Evolutionary conservation across 2,113 vertebrate genomes (phyloP).

Genomic region (Peromyscus californicus): DNA sequence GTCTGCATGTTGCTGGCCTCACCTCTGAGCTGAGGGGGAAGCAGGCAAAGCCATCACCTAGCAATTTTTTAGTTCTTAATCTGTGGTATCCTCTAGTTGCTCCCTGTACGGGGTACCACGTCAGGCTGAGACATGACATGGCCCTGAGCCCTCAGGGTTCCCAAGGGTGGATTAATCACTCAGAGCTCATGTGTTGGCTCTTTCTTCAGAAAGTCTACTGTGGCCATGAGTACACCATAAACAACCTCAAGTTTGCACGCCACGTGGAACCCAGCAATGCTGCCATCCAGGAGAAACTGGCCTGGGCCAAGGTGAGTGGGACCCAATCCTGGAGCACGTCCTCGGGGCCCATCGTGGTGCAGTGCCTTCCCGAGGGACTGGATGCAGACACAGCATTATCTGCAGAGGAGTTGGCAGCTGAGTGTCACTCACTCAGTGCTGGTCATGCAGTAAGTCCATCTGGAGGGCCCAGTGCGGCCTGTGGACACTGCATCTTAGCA

Average conservation of each 20-base stretch:
- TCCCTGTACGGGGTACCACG: too few species aligned
- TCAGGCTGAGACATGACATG: fast-evolving
- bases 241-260: slow-evolving; percentile 97
- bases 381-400: background rate
- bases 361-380: background rate
- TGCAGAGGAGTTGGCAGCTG: background rate
- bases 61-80: background rate
- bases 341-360: background rate
- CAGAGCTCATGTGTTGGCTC: background rate
- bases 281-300: slow-evolving; percentile 91
- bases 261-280: slow-evolving; percentile 95
- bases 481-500: background rate
- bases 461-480: background rate
- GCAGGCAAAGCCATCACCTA: background rate
- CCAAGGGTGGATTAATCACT: fast-evolving
- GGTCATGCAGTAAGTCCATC: background rate
- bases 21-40: background rate
- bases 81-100: too few species aligned
- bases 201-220: slow-evolving; percentile 94
- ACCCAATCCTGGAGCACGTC: fast-evolving
- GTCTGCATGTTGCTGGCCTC: too few species aligned
- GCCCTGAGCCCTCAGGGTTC: background rate
- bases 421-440: background rate
- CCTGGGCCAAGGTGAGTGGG: slow-evolving; percentile 95
- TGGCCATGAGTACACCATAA: slow-evolving; percentile 98